phyloP scores from a whole-genome alignment of 2,797 vertebrate species.

The Melanotaenia pygmaea region DNA sequence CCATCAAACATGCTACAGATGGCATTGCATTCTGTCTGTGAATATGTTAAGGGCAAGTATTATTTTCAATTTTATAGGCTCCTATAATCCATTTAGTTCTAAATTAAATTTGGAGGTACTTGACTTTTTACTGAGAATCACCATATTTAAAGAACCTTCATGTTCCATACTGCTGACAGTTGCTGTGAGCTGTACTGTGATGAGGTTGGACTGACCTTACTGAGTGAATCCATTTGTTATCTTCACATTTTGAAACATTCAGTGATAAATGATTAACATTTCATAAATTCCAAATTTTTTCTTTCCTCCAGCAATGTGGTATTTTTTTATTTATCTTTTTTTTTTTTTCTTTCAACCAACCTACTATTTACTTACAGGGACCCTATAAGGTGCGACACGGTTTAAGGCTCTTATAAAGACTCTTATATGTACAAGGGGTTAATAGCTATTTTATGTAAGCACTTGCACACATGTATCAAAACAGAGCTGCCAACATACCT shows the following conservation, averaged over 20 bases:
- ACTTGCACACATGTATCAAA: neutral
- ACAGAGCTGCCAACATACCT: neutral
- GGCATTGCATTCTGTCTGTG: too few relatives aligned
- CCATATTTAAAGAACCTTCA: neutral
- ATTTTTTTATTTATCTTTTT: neutral
- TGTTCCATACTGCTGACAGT: neutral
- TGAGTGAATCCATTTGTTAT: neutral
- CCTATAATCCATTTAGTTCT: neutral
- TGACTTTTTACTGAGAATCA: neutral
- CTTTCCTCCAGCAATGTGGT: neutral
- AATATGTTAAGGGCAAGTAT: too few relatives aligned
- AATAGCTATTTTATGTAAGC: neutral
- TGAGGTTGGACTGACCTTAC: neutral
- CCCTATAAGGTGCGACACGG: neutral
- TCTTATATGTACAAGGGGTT: neutral
- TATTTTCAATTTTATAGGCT: neutral
- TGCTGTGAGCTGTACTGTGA: neutral
- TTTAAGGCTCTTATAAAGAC: neutral
- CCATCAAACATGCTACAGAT: neutral
- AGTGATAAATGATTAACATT: neutral
- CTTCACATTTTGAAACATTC: neutral
- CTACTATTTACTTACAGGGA: neutral
- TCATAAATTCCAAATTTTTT: neutral
- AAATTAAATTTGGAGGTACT: neutral
- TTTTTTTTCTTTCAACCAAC: neutral